phyloP scores from a whole-genome alignment of 2,113 vertebrate genomes.

The Forbesichthys agassizii region DNA sequence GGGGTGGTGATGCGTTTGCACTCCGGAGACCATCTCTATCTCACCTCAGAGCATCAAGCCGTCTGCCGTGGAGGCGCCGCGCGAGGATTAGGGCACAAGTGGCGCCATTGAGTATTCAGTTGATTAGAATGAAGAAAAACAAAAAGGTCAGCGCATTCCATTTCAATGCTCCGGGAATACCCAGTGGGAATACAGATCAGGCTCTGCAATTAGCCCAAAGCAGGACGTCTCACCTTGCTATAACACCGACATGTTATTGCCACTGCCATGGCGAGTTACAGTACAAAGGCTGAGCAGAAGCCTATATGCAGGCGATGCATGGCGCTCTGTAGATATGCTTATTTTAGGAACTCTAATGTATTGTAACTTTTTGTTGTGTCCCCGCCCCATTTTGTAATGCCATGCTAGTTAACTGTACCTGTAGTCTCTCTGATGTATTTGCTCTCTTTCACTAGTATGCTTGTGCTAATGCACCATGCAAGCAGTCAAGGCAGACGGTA shows the following conservation, averaged over 20 bases:
- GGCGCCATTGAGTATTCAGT: slow-evolving; percentile 15
- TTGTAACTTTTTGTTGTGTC: too few species aligned
- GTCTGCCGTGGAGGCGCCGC: slow-evolving; percentile 1
- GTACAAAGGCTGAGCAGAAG: background rate
- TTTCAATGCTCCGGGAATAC: slow-evolving; percentile 6
- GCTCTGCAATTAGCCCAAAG: slow-evolving; percentile 19
- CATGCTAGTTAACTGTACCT: too few species aligned
- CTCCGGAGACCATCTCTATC: background rate
- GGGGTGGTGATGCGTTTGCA: background rate
- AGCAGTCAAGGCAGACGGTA: background rate
- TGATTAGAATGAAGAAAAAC: slow-evolving; percentile 25
- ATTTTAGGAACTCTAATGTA: too few species aligned
- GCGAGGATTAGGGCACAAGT: slow-evolving; percentile 11
- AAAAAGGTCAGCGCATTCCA: slow-evolving; percentile 30
- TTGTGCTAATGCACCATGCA: slow-evolving; percentile 13
- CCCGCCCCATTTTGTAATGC: too few species aligned
- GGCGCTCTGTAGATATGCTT: background rate
- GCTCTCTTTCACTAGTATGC: background rate
- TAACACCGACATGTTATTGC: slow-evolving; percentile 1
- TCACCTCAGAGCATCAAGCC: background rate
- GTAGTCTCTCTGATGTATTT: background rate
- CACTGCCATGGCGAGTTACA: background rate
- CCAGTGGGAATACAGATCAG: slow-evolving; percentile 24
- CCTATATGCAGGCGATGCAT: slow-evolving; percentile 6
- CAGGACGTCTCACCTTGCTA: background rate